Percentiles rank a stretch among this genome's conserved stretches.
Evolutionary conservation across 2,113 vertebrate species (phyloP).

Genomic region (Podarcis cretensis): DNA sequence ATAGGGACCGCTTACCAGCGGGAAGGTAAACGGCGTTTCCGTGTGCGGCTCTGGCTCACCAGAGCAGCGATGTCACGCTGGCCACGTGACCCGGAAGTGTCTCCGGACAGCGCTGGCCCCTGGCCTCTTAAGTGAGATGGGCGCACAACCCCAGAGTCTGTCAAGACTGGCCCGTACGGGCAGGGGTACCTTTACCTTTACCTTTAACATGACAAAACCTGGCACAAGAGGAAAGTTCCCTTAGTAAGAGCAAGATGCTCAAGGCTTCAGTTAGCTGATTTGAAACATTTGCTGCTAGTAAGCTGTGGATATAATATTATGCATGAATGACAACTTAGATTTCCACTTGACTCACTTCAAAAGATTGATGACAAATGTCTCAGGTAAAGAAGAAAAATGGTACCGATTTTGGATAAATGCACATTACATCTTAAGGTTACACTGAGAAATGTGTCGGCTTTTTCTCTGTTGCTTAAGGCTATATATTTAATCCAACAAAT

Average conservation of each 20-base stretch:
- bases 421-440: slow-evolving; percentile 53
- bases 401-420: slow-evolving; percentile 60
- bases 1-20: too few relatives aligned
- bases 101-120: too few relatives aligned
- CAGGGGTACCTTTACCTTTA: too few relatives aligned
- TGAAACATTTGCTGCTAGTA: slow-evolving; percentile 46
- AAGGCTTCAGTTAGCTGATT: slow-evolving; percentile 60
- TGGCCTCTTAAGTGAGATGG: too few relatives aligned
- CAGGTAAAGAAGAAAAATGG: slow-evolving; percentile 69
- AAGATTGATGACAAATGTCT: slow-evolving; percentile 69
- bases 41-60: too few relatives aligned
- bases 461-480: slow-evolving; percentile 39
- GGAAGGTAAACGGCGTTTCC: too few relatives aligned
- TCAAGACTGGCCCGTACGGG: too few relatives aligned
- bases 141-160: too few relatives aligned
- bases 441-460: slow-evolving; percentile 50
- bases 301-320: slow-evolving; percentile 53
- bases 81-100: too few relatives aligned
- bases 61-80: too few relatives aligned
- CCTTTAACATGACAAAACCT: slow-evolving; percentile 33
- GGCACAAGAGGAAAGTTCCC: slow-evolving; percentile 38
- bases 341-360: slow-evolving; percentile 69
- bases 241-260: slow-evolving; percentile 33
- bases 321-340: slow-evolving; percentile 57
- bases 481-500: slow-evolving; percentile 54